Evolutionary conservation across 2,113 vertebrate genomes (phyloP).

Genomic region (Strix aluco): DNA sequence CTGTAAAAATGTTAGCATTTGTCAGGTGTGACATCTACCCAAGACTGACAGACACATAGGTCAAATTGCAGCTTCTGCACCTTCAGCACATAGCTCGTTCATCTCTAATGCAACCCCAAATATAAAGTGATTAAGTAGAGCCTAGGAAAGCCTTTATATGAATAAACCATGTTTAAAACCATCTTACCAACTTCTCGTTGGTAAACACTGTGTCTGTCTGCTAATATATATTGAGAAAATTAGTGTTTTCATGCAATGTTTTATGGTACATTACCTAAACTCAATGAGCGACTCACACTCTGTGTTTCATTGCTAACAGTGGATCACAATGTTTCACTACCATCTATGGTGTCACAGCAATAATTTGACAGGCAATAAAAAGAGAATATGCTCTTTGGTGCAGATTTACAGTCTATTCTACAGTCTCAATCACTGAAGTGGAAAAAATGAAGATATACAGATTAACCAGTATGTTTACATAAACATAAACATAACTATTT

Average conservation of each 20-base stretch:
- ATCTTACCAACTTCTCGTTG: slow-evolving; percentile 58
- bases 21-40: not conserved
- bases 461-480: slow-evolving; percentile 74
- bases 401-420: slow-evolving; percentile 65
- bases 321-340: slow-evolving; percentile 70
- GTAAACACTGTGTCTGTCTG: slow-evolving; percentile 75
- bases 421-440: slow-evolving; percentile 60
- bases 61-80: not conserved
- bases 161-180: slow-evolving; percentile 74
- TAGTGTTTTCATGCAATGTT: slow-evolving; percentile 80
- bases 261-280: slow-evolving; percentile 86
- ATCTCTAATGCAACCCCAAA: not conserved
- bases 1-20: not conserved
- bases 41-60: not conserved
- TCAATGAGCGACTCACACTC: slow-evolving; percentile 72
- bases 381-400: slow-evolving; percentile 65
- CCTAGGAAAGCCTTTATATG: slow-evolving; percentile 47
- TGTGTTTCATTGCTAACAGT: slow-evolving; percentile 49
- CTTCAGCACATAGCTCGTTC: not conserved
- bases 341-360: slow-evolving; percentile 66
- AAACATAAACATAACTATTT: slow-evolving; percentile 55
- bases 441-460: slow-evolving; percentile 76
- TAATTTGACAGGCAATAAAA: slow-evolving; percentile 79
- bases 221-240: slow-evolving; percentile 81
- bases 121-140: not conserved